Percentiles rank a stretch among this genome's conserved stretches.
Conservation (phyloP, 2,797 vertebrate species). For the Anniella stebbinsi region DNA sequence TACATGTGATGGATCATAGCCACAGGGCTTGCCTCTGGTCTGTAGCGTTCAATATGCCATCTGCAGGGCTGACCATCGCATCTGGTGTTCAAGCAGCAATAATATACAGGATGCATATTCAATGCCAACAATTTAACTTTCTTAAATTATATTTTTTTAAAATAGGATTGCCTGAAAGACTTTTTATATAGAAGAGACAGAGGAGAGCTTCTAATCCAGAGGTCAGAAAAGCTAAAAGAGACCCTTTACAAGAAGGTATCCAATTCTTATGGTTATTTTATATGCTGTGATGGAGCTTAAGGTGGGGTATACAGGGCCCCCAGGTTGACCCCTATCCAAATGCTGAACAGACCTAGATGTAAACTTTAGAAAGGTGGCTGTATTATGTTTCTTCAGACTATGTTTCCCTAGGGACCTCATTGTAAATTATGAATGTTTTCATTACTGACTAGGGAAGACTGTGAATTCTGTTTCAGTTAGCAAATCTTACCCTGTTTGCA, state of each 20-base stretch:
- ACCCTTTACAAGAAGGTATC: constrained; percentile 85
- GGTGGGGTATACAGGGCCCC: background rate
- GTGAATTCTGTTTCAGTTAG: background rate
- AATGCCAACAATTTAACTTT: background rate
- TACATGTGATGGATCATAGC: background rate
- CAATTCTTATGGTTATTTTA: too few species aligned
- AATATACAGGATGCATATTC: background rate
- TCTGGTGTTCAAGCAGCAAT: background rate
- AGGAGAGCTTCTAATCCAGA: constrained; percentile 88
- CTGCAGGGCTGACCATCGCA: too few species aligned
- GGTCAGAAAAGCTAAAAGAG: constrained; percentile 78
- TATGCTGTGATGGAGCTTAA: background rate
- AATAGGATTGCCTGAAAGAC: constrained; percentile 84
- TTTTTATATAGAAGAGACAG: constrained; percentile 83
- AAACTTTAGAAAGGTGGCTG: background rate
- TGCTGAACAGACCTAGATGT: background rate
- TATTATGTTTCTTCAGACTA: too few species aligned
- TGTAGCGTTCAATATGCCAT: background rate
- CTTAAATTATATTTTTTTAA: background rate
- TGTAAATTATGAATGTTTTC: background rate
- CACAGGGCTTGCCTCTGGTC: background rate
- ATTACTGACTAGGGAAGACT: background rate
- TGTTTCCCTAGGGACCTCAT: too few species aligned
- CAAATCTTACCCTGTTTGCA: background rate
- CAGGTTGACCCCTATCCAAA: too few species aligned